These are phyloP conservation scores for Bujurquina vittata DNA, from an alignment of 2,113 vertebrate species.

Conservation along the genomic window DNA sequence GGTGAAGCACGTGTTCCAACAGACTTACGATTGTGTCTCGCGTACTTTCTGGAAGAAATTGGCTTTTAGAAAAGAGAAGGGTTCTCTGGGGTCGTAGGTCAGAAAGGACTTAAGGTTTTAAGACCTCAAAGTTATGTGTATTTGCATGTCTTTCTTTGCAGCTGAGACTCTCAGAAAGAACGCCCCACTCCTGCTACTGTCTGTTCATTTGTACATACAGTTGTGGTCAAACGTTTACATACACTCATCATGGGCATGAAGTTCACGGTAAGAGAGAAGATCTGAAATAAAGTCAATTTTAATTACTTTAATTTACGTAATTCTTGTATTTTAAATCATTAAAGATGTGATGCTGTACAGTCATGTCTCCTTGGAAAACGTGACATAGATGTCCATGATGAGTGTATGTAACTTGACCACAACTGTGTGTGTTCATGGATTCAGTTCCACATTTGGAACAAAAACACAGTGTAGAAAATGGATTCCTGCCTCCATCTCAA, in stretches of 20 bases:
- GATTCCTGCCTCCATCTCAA: slow-evolving; percentile 24
- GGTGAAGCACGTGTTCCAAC: background rate
- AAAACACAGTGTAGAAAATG: slow-evolving; percentile 29
- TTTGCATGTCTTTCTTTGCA: slow-evolving; percentile 5
- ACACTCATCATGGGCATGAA: too few species aligned
- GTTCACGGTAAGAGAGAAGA: too few species aligned
- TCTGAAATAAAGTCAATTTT: too few species aligned
- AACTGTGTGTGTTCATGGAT: slow-evolving; percentile 14
- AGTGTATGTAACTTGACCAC: too few species aligned
- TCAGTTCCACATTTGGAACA: slow-evolving; percentile 21
- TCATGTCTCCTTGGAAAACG: too few species aligned
- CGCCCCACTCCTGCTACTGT: background rate
- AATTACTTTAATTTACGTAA: too few species aligned
- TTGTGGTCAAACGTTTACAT: too few species aligned
- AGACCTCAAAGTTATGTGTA: background rate
- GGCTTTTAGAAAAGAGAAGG: background rate
- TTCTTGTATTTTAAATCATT: too few species aligned
- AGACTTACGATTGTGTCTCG: background rate
- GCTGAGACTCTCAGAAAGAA: background rate
- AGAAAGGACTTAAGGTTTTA: slow-evolving; percentile 25
- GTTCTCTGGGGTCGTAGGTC: slow-evolving; percentile 23
- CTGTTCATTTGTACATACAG: slow-evolving; percentile 3
- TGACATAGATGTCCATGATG: too few species aligned
- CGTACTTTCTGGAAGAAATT: background rate
- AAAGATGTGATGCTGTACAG: too few species aligned